Percentiles rank a stretch among this genome's conserved stretches.
These are phyloP conservation scores for Neosilurus hyrtlii DNA, from an alignment of 2,797 vertebrate species.

Conservation along the genomic window DNA sequence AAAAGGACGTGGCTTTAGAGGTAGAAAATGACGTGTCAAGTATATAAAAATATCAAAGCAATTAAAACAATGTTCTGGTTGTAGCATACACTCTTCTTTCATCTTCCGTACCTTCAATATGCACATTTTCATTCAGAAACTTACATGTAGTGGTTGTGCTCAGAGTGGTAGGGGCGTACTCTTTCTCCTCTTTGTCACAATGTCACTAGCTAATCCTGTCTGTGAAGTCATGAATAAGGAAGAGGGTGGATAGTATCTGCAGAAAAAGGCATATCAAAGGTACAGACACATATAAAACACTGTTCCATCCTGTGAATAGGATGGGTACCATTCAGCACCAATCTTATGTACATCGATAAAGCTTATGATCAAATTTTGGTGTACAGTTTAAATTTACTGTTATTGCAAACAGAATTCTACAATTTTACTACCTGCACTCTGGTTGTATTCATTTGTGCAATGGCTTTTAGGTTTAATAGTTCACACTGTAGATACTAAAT, in stretches of 20 bases:
- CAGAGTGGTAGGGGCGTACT: not conserved
- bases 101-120: not conserved
- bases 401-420: not conserved
- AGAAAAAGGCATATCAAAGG: not conserved
- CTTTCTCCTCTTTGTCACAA: not conserved
- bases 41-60: not conserved
- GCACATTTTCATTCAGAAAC: not conserved
- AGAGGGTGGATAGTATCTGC: not conserved
- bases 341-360: too few species aligned
- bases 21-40: not conserved
- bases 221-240: not conserved
- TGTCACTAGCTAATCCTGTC: not conserved
- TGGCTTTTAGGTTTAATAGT: not conserved
- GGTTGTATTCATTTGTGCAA: not conserved
- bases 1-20: not conserved
- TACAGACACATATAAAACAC: not conserved
- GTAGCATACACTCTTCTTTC: not conserved
- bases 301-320: not conserved
- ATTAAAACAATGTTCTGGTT: not conserved
- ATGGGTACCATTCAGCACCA: not conserved
- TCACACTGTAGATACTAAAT: not conserved
- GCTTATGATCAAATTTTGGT: not conserved
- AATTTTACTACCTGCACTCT: not conserved
- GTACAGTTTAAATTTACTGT: not conserved
- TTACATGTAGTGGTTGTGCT: not conserved